Evolutionary conservation across 2,113 vertebrate species (phyloP), one percentile per base, ranked within the genome.

Genomic region (Podilymbus podiceps): DNA sequence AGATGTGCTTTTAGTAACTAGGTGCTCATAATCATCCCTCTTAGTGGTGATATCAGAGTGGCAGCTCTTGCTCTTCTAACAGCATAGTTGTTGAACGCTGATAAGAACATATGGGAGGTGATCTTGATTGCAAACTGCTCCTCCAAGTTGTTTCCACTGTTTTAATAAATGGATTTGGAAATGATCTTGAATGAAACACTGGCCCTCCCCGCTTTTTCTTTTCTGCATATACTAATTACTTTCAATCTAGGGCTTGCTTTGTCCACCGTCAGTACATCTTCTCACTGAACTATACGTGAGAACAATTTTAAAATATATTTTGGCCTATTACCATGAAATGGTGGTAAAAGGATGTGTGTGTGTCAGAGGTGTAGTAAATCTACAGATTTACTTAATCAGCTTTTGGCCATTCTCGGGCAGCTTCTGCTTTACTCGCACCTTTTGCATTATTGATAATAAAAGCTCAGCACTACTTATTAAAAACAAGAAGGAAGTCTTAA

Each of bases 401-500:
- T 81, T 62, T 52, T 49, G 77, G 42, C 49, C 11, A 7, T 30
- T 72, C 74, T 31, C 74, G 66, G 67, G 46, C 10, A 52, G 59
- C 59, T 83, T 68, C 91, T 87, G 93, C 73, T 93, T 56, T 47
- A 30, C 56, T 90, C 33, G 2, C 84, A 68, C 59, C 78, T 87
- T 62, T 79, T 84, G 77, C 84, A 89, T 95, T 96, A 91, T 96
- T 91, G 74, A 96, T 89, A 77, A 76, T 31, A 75, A 91, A 93
- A 95, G 83, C 79, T 89, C 75, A 73, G 84, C 35, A 38, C 9
- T 31, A 35, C 12, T 0, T 25, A 30, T 79, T 58, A 68, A 62
- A 78, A 86, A 24, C 55, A 44, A 63, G 60, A 44, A 28, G 33
- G 12, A 59, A 80, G 68, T 44, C 49, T 93, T 78, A 15, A 31